phyloP scores from a whole-genome alignment of 2,888 invertebrate genomes.

The Ormyrus pomaceus region DNA sequence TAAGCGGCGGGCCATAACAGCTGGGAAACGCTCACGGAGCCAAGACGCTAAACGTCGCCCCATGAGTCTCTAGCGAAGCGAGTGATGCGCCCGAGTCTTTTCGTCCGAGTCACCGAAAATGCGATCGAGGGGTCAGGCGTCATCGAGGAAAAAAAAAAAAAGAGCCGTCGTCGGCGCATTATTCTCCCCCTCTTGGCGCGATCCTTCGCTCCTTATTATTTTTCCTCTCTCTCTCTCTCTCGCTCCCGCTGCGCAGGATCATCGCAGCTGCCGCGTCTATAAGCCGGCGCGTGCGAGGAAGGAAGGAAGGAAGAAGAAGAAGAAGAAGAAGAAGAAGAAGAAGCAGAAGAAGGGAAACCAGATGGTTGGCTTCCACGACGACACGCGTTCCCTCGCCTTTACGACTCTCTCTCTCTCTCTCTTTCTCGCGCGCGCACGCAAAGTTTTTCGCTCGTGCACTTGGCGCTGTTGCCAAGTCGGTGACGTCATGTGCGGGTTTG shows the following conservation, averaged over 20 bases:
- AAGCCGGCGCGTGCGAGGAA: conserved; percentile 55
- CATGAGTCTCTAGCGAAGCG: not conserved
- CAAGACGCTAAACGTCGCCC: too few relatives aligned
- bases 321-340: too few relatives aligned
- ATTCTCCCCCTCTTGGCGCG: not conserved
- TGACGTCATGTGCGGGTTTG: conserved; percentile 11
- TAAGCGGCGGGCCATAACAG: conserved; percentile 6
- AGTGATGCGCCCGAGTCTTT: not conserved
- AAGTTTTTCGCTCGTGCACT: conserved; percentile 6
- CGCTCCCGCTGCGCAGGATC: conserved; percentile 45
- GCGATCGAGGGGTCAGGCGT: not conserved
- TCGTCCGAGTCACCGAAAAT: too few relatives aligned
- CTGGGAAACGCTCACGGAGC: not conserved
- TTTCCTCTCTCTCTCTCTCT: conserved; percentile 56
- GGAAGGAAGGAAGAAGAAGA: not conserved
- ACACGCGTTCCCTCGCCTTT: conserved; percentile 21
- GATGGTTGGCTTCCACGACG: conserved; percentile 40
- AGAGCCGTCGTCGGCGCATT: too few relatives aligned
- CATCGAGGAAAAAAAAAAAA: too few relatives aligned
- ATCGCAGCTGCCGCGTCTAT: conserved; percentile 50
- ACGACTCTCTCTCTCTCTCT: conserved; percentile 8
- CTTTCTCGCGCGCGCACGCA: not conserved
- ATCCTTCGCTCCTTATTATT: conserved; percentile 4
- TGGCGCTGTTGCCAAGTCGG: conserved; percentile 33
- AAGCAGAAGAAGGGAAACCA: conserved; percentile 44